A percentile compares a stretch with the other conserved stretches of the same genome.
Evolutionary conservation across 2,113 vertebrate species (phyloP).

Genomic region (Gorilla gorilla): DNA sequence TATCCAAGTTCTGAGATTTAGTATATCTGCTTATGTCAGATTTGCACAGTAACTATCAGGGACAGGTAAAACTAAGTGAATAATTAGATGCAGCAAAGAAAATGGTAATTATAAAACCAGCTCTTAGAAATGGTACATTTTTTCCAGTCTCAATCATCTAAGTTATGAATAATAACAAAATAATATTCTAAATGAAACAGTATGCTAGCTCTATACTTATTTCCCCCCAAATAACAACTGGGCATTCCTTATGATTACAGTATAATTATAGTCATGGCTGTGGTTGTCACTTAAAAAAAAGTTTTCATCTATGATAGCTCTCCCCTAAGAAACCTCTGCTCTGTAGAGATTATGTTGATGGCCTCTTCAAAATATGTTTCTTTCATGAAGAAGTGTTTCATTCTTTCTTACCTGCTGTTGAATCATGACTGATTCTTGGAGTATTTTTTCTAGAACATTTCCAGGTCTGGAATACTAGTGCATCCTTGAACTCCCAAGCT

Average conservation of each 20-base stretch:
- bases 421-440: not conserved
- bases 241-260: not conserved
- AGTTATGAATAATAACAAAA: constrained; percentile 26
- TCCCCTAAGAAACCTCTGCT: not conserved
- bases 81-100: constrained; percentile 18
- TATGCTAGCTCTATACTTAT: not conserved
- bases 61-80: constrained; percentile 23
- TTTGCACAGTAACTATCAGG: not conserved
- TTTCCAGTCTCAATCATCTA: not conserved
- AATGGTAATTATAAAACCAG: constrained; percentile 50
- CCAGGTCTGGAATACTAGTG: not conserved
- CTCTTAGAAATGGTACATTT: constrained; percentile 34
- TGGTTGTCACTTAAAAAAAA: not conserved
- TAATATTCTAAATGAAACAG: not conserved
- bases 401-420: constrained; percentile 2
- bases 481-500: not conserved
- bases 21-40: constrained; percentile 20
- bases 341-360: not conserved
- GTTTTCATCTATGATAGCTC: not conserved
- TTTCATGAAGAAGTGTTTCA: not conserved
- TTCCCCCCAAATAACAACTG: constrained; percentile 11
- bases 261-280: not conserved
- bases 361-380: not conserved
- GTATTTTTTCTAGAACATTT: constrained; percentile 10
- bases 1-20: not conserved